A percentile compares a stretch with the other conserved stretches of the same genome.
Conservation (phyloP, 35 echinoderm and acorn worm species). For the Holothuria glaberrima region DNA sequence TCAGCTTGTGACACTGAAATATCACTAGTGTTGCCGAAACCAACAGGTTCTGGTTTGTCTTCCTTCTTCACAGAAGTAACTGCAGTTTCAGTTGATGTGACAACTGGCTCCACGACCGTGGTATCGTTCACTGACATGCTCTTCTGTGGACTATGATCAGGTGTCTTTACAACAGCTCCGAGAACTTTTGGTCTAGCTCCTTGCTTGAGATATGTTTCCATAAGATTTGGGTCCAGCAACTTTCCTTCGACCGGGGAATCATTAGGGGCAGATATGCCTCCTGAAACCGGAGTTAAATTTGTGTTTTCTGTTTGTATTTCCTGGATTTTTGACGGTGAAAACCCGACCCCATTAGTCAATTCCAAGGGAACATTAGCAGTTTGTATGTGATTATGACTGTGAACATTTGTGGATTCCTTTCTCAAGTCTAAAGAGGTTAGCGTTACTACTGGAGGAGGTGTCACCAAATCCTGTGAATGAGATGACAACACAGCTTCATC, state of each 20-base stretch:
- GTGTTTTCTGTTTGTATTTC: slow-evolving; percentile 40
- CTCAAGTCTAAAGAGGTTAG: not conserved
- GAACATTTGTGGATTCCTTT: too few species aligned
- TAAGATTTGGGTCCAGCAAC: slow-evolving; percentile 67
- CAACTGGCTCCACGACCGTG: too few species aligned
- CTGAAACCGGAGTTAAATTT: not conserved
- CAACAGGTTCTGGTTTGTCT: slow-evolving; percentile 45
- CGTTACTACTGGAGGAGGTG: not conserved
- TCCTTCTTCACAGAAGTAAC: too few species aligned
- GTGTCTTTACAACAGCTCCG: slow-evolving; percentile 22
- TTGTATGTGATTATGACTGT: too few species aligned
- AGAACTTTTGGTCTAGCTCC: slow-evolving; percentile 88
- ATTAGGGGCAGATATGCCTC: not conserved
- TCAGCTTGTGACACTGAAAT: slow-evolving; percentile 82
- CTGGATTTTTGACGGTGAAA: slow-evolving; percentile 7
- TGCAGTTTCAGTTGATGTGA: too few species aligned
- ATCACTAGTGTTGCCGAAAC: slow-evolving; percentile 69
- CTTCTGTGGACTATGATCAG: slow-evolving; percentile 54
- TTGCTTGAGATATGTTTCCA: slow-evolving; percentile 84
- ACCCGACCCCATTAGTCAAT: not conserved
- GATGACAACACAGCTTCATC: not conserved
- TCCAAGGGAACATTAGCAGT: not conserved
- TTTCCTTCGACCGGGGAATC: not conserved
- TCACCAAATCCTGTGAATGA: too few species aligned
- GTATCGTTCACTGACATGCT: not conserved